Conservation (phyloP, 2,888 invertebrate species). For the Orgyia antiqua region DNA sequence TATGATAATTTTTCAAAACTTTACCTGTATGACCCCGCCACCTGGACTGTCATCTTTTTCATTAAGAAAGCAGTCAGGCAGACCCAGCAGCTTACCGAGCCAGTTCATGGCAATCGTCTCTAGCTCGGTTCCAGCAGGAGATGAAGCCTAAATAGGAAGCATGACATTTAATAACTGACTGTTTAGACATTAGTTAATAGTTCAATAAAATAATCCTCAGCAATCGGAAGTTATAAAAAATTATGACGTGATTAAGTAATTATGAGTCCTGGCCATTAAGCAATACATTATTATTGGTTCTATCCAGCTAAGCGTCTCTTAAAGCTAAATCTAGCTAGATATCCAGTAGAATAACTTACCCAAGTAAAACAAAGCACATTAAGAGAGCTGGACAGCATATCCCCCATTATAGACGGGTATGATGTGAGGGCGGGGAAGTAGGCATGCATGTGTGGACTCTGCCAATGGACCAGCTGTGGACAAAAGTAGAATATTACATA, state of each 20-base stretch:
- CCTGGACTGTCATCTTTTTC: constrained; percentile 85
- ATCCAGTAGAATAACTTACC: constrained; percentile 83
- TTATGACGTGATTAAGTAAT: too few relatives aligned
- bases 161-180: too few relatives aligned
- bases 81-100: constrained; percentile 96
- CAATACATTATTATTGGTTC: too few relatives aligned
- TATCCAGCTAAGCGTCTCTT: too few relatives aligned
- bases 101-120: constrained; percentile 99
- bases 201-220: too few relatives aligned
- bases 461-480: constrained; percentile 90
- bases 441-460: constrained; percentile 98
- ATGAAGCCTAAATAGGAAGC: constrained; percentile 85
- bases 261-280: too few relatives aligned
- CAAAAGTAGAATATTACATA: too few relatives aligned
- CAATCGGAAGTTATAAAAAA: too few relatives aligned
- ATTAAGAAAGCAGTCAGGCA: constrained; percentile 95
- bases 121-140: constrained; percentile 98
- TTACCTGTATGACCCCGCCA: constrained; percentile 97
- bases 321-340: too few relatives aligned
- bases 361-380: constrained; percentile 97
- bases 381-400: constrained; percentile 96
- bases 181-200: too few relatives aligned
- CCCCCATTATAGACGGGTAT: constrained; percentile 95
- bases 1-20: too few relatives aligned
- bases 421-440: constrained; percentile 97